Conservation (phyloP, 2,113 vertebrate genomes). For the Tragelaphus buxtoni region DNA sequence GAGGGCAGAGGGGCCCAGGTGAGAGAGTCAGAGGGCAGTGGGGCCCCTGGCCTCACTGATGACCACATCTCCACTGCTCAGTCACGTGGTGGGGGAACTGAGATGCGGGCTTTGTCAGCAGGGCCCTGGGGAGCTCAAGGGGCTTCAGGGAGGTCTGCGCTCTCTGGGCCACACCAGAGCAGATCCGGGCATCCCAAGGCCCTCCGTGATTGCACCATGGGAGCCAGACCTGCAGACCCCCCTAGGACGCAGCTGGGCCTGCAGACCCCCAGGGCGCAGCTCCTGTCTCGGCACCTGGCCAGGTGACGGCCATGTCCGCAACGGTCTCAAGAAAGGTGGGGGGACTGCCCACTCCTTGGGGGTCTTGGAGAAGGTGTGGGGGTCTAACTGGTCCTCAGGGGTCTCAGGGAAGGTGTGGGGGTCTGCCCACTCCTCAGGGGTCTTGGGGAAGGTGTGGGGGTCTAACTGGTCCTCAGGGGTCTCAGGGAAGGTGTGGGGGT, state of each 20-base stretch:
- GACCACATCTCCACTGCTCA: background rate
- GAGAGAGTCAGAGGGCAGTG: too few species aligned
- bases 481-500: too few species aligned
- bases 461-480: fast-evolving
- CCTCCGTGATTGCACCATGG: fast-evolving
- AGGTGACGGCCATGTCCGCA: fast-evolving
- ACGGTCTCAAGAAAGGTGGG: background rate
- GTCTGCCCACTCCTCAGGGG: too few species aligned
- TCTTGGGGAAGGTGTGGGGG: fast-evolving
- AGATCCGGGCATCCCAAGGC: background rate
- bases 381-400: too few species aligned
- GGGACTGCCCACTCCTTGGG: too few species aligned
- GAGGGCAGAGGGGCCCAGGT: too few species aligned
- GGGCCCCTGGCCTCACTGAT: background rate
- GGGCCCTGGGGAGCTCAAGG: background rate
- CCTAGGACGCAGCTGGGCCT: background rate
- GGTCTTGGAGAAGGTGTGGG: fast-evolving
- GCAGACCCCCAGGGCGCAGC: background rate
- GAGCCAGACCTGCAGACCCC: background rate
- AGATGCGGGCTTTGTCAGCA: background rate
- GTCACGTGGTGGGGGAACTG: background rate
- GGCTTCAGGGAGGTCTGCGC: background rate
- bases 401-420: too few species aligned
- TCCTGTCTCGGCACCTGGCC: background rate
- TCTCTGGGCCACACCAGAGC: background rate